phyloP scores from a whole-genome alignment of 2,113 vertebrate genomes.

The Talpa occidentalis region DNA sequence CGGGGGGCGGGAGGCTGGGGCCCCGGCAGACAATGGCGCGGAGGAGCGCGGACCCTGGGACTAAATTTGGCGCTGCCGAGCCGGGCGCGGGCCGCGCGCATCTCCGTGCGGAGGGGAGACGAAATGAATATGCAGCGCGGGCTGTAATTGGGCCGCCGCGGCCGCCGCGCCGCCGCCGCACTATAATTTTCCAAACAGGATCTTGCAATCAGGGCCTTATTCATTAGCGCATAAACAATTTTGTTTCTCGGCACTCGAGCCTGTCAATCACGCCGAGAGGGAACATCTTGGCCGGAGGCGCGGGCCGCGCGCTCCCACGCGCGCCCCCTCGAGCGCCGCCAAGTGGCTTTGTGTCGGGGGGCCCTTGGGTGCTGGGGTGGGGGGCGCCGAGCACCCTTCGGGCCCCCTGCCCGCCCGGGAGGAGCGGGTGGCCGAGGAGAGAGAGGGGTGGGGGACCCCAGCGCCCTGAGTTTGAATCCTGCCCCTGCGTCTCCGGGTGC shows the following conservation, averaged over 20 bases:
- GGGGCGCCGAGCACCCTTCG: not conserved
- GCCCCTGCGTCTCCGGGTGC: not conserved
- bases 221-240: conserved; percentile 99
- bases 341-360: conserved; percentile 69
- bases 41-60: conserved; percentile 91
- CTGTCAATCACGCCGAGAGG: conserved; percentile 96
- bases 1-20: conserved; percentile 90
- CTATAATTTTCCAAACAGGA: conserved; percentile 99
- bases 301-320: conserved; percentile 71
- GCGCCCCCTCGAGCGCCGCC: conserved; percentile 69
- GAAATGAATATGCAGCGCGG: conserved; percentile 99
- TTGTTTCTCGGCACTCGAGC: conserved; percentile 98
- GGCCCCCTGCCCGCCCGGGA: not conserved
- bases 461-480: not conserved
- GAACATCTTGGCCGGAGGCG: conserved; percentile 90
- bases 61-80: conserved; percentile 94
- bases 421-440: not conserved
- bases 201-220: conserved; percentile 99
- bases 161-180: conserved; percentile 90
- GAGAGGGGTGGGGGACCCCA: not conserved
- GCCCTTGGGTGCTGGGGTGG: conserved; percentile 15
- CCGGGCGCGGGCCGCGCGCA: conserved; percentile 93
- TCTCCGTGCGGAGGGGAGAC: conserved; percentile 97
- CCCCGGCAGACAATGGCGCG: conserved; percentile 88
- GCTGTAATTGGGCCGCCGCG: conserved; percentile 99